Base-by-base conservation (phyloP, 2,888 invertebrate genomes). In the Spodoptera exigua region DNA sequence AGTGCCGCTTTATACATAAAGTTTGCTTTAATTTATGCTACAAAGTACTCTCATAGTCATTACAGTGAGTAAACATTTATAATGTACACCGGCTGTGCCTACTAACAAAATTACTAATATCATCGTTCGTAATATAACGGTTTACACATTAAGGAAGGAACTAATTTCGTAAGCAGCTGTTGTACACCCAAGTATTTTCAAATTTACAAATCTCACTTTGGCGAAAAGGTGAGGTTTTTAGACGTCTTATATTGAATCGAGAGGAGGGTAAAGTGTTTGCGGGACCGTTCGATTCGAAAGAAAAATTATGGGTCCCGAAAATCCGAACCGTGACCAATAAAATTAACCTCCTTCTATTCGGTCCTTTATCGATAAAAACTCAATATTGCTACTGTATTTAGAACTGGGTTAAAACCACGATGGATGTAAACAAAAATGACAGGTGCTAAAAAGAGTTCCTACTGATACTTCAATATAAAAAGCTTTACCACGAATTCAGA, bases 91-190 rank as follows among this genome's bases (percentile, higher is more conserved):
- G 59, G 69, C 55, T 72, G 69, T 40, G 48, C 35, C 39, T 40
- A 54, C 32, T 36, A 56, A 61, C 65, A 44, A 54, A 61, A 61
- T 71, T 63, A 39, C 63, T 32, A 66, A 70, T 41, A 63, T 56
- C 44, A 56, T 36, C 53, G 58, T 58, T 39, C 21, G 43, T 64
- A 69, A 66, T 54, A 70, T 57, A 54, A 57, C 54, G 54, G 32
- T 58, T 53, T 51, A 51, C 40, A 69, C 46, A 60, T 68, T 69
- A 48, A 18, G 63, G 64, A 49, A 69, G 69, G 35, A 53, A 61
- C 61, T 52, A 55, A 63, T 62, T 67, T 36, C 27, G 52, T 39
- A 5, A 36, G 27, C 66, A 67, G 67, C 61, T 67, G 67, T 67
- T 53, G 36, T 27, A 21, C 47, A 40, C 9, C 10, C 11, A 57